phyloP scores from a whole-genome alignment of 2,888 invertebrate genomes.

The Chalcosyrphus nemorum region DNA sequence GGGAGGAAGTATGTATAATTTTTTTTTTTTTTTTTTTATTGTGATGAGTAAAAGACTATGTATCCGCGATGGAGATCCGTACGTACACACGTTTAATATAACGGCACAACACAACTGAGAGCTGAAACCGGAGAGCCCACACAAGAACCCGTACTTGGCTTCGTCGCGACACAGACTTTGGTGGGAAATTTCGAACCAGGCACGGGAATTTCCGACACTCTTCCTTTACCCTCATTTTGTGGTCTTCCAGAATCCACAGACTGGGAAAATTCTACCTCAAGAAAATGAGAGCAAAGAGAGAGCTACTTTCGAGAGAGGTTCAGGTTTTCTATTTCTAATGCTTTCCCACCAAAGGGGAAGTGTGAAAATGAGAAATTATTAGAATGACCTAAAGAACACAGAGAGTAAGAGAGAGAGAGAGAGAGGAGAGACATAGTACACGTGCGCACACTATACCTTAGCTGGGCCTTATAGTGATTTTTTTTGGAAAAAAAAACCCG shows the following conservation, averaged over 20 bases:
- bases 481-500: slow-evolving; percentile 12
- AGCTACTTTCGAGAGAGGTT: slow-evolving; percentile 12
- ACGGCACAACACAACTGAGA: slow-evolving; percentile 81
- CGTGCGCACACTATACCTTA: slow-evolving; percentile 55
- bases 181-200: slow-evolving; percentile 70
- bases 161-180: slow-evolving; percentile 38
- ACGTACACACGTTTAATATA: slow-evolving; percentile 79
- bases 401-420: no score
- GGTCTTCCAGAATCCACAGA: slow-evolving; percentile 69
- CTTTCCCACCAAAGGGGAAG: slow-evolving; percentile 20
- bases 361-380: slow-evolving; percentile 46
- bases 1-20: slow-evolving; percentile 21
- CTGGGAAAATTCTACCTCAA: slow-evolving; percentile 33
- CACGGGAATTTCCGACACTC: slow-evolving; percentile 56
- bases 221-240: slow-evolving; percentile 28
- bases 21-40: slow-evolving; percentile 43
- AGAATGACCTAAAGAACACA: slow-evolving; percentile 22
- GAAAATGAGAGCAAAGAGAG: slow-evolving; percentile 38
- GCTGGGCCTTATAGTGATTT: background rate
- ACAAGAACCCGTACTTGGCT: slow-evolving; percentile 75
- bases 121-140: slow-evolving; percentile 78
- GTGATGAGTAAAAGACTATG: slow-evolving; percentile 43
- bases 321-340: background rate
- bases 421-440: slow-evolving; percentile 38
- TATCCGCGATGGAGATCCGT: slow-evolving; percentile 72